Base-by-base conservation (phyloP, 2,113 vertebrate genomes). In the Scolopax mira region DNA sequence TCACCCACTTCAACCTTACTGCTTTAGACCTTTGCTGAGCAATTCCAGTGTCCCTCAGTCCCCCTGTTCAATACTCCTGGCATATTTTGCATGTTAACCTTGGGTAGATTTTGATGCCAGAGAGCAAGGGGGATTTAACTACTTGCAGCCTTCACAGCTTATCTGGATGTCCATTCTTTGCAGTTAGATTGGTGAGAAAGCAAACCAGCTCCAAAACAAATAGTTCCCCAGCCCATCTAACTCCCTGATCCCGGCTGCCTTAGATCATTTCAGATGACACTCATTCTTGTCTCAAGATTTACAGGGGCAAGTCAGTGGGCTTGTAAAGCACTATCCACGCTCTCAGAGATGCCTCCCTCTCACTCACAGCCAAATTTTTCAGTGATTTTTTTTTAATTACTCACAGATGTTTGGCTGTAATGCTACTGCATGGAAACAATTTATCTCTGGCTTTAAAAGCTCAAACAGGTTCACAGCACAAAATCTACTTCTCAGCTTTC, bases 371-470 rank as follows among this genome's bases (percentile, higher is more conserved):
- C 90, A 93, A 94, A 92, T 89, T 94, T 95, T 97, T 93, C 66
- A 60, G 94, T 33, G 80, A 83, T 83, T 93, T 80, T 93, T 80
- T 88, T 95, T 96, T 96, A 98, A 97, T 97, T 97, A 97, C 71
- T 37, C 96, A 90, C 96, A 98, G 97, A 97, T 96, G 92, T 97
- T 98, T 95, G 82, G 93, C 82, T 87, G 93, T 93, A 96, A 93
- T 88, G 92, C 95, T 97, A 90, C 79, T 31, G 18, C 85, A 85
- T 91, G 92, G 84, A 93, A 96, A 95, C 97, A 96, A 98, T 98
- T 98, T 93, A 96, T 98, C 97, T 97, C 92, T 70, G 87, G 97
- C 89, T 96, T 97, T 97, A 97, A 97, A 96, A 97, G 97, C 97
- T 95, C 93, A 97, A 94, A 93, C 78, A 94, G 89, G 90, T 97